phyloP scores from a whole-genome alignment of 1,140 invertebrate genomes.

The Pogonus chalceus region DNA sequence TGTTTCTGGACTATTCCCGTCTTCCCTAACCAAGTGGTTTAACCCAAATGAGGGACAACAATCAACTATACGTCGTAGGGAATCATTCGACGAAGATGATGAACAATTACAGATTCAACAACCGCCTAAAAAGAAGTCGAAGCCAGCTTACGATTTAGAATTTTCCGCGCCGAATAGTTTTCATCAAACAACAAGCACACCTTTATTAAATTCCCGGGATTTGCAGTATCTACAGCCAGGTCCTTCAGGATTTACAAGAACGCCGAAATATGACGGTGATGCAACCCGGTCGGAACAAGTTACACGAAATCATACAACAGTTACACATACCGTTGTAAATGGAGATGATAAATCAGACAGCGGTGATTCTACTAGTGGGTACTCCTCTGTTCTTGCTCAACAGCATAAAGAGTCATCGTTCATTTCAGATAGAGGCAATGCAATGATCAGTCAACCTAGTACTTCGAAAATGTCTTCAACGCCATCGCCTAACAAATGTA shows the following conservation, averaged over 20 bases:
- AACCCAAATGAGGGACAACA: constrained; percentile 26
- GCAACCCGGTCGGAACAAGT: constrained; percentile 10
- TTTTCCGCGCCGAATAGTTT: constrained; percentile 18
- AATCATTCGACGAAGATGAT: constrained; percentile 35
- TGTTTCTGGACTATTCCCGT: constrained; percentile 36
- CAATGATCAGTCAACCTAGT: neutral
- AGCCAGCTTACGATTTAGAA: constrained; percentile 26
- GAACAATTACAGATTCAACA: constrained; percentile 33
- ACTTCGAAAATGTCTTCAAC: constrained; percentile 11
- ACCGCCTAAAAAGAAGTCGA: constrained; percentile 38
- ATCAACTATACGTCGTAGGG: constrained; percentile 34
- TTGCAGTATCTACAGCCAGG: constrained; percentile 27
- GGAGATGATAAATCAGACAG: constrained; percentile 29
- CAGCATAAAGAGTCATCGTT: constrained; percentile 22
- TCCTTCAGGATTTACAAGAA: constrained; percentile 21
- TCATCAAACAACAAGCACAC: neutral
- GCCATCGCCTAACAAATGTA: constrained; percentile 18
- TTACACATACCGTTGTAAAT: constrained; percentile 15
- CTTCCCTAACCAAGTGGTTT: constrained; percentile 41
- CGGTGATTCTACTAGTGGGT: constrained; percentile 34
- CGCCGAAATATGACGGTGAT: constrained; percentile 9
- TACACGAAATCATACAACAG: too few relatives aligned
- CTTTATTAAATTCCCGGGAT: constrained; percentile 10
- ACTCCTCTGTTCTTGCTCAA: constrained; percentile 26
- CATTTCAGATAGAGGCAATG: constrained; percentile 15